Evolutionary conservation across 2,888 invertebrate genomes (phyloP).

Genomic region (Pammene aurita): DNA sequence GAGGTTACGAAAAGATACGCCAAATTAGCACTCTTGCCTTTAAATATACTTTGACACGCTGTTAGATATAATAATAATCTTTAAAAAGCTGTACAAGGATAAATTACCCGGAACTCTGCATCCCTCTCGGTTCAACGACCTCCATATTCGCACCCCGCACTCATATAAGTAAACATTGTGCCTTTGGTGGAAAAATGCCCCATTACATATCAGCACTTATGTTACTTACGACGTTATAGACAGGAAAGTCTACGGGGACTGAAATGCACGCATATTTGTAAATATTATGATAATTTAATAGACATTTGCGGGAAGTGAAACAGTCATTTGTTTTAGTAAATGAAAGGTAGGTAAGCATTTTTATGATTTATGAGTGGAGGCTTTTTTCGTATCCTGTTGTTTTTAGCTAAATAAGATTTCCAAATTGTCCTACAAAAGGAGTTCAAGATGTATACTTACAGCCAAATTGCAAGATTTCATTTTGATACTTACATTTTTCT

Average conservation of each 20-base stretch:
- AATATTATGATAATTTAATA: slow-evolving; percentile 41
- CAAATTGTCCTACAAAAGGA: no score
- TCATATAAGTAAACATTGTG: slow-evolving; percentile 31
- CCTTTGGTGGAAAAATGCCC: neutral
- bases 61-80: no score
- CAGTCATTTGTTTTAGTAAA: slow-evolving; percentile 35
- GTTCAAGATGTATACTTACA: no score
- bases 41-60: no score
- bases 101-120: slow-evolving; percentile 35
- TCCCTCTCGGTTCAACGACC: slow-evolving; percentile 33
- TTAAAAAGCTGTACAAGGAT: slow-evolving; percentile 27
- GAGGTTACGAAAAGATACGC: no score
- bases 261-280: slow-evolving; percentile 38
- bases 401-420: no score
- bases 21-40: no score
- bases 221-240: neutral
- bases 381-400: neutral
- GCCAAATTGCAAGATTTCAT: no score
- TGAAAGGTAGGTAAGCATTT: neutral
- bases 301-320: slow-evolving; percentile 23
- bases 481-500: no score
- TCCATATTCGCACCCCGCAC: slow-evolving; percentile 28
- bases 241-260: neutral
- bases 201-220: neutral
- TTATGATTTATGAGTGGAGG: slow-evolving; percentile 3